A percentile compares a stretch with the other conserved stretches of the same genome.
phyloP scores from a whole-genome alignment of 2,888 invertebrate species.

The Andrena chrysosceles region DNA sequence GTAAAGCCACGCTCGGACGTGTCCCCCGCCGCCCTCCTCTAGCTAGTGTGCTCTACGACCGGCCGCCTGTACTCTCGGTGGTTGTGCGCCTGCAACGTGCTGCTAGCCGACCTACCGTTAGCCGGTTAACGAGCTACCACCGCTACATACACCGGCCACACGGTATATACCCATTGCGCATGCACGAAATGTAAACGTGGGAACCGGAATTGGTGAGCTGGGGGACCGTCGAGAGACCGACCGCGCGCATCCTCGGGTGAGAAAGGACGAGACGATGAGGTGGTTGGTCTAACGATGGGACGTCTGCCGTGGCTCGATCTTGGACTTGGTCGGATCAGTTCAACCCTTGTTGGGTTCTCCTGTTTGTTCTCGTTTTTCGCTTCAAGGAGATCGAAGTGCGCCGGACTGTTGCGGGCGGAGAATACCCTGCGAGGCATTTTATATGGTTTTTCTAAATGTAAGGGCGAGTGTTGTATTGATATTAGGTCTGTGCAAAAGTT shows the following conservation, averaged over 20 bases:
- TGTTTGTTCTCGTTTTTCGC: neutral
- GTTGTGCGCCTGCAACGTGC: slow-evolving; percentile 70
- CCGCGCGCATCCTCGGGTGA: slow-evolving; percentile 64
- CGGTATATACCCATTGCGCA: slow-evolving; percentile 82
- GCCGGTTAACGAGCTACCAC: slow-evolving; percentile 84
- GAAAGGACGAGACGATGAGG: slow-evolving; percentile 68
- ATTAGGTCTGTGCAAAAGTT: too few species aligned
- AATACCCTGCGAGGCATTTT: too few species aligned
- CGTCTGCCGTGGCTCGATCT: neutral
- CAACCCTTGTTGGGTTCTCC: slow-evolving; percentile 30
- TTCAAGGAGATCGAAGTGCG: neutral
- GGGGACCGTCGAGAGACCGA: slow-evolving; percentile 58
- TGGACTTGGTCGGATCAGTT: neutral
- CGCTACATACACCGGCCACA: slow-evolving; percentile 81
- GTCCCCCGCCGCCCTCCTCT: slow-evolving; percentile 36
- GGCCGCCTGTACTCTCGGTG: slow-evolving; percentile 54
- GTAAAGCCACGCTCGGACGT: slow-evolving; percentile 61
- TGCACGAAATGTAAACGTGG: slow-evolving; percentile 85
- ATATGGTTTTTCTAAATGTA: too few species aligned
- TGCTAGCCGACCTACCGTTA: slow-evolving; percentile 83
- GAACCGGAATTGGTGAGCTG: slow-evolving; percentile 83
- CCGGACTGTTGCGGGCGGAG: too few species aligned
- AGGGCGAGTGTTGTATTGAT: too few species aligned
- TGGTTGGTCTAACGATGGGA: slow-evolving; percentile 47
- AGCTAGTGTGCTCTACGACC: slow-evolving; percentile 21